Percentiles rank a stretch among this genome's conserved stretches.
Conservation (phyloP, 2,113 vertebrate genomes). For the Alosa alosa region DNA sequence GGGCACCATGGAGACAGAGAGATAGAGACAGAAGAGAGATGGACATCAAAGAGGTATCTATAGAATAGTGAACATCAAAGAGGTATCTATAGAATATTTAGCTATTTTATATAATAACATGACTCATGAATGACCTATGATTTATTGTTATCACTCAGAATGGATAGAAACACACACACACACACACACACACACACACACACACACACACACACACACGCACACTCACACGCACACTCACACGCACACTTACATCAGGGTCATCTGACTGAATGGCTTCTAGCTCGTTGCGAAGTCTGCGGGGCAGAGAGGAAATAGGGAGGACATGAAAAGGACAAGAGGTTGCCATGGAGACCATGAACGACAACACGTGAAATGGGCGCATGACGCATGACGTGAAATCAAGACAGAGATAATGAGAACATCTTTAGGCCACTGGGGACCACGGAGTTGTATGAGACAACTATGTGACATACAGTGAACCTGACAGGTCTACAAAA, state of each 20-base stretch:
- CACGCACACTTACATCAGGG: conserved; percentile 61
- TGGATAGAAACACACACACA: neutral
- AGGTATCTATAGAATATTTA: neutral
- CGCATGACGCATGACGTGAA: neutral
- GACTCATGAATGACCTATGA: neutral
- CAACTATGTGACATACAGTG: neutral
- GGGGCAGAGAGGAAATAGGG: neutral
- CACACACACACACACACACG: neutral
- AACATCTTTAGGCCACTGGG: neutral
- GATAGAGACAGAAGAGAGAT: neutral
- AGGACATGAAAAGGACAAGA: neutral
- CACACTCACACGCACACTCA: neutral
- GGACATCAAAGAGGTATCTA: neutral
- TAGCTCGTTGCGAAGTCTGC: conserved; percentile 68
- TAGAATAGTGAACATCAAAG: neutral
- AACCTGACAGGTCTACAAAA: neutral
- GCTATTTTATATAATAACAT: neutral
- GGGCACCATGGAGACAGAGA: neutral
- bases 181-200: neutral
- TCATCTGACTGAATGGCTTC: conserved; percentile 60
- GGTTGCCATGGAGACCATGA: neutral
- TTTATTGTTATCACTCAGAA: neutral
- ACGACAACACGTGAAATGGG: neutral
- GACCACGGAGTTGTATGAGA: neutral
- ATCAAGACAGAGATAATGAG: neutral